Conservation (phyloP, 2,113 vertebrate species). For the Elephantulus edwardii region DNA sequence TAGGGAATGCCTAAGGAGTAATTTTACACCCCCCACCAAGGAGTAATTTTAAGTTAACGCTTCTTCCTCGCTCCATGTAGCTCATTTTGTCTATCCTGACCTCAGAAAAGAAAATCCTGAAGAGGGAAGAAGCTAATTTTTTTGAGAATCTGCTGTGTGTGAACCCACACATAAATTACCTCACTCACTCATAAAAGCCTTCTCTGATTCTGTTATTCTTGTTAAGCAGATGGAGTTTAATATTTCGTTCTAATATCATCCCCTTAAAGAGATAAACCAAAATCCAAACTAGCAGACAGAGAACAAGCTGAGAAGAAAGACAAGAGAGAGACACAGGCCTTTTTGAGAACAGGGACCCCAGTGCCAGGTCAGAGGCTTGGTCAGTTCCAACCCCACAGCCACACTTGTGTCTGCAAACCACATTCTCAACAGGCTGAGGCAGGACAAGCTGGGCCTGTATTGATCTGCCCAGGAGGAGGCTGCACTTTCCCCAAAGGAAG, state of each 20-base stretch:
- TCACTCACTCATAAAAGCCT: neutral
- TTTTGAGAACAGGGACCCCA: fast-evolving
- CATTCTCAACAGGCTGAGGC: neutral
- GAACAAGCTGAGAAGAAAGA: neutral
- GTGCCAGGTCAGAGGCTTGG: fast-evolving
- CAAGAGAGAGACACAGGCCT: neutral
- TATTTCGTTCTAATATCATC: neutral
- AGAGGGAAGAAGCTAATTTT: neutral
- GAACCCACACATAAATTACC: neutral
- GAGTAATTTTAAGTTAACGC: neutral
- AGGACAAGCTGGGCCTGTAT: neutral
- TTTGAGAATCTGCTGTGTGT: neutral
- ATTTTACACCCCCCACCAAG: neutral
- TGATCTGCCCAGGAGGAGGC: neutral
- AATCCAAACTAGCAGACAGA: neutral
- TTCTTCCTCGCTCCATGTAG: neutral
- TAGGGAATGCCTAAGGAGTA: neutral
- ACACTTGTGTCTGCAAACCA: neutral
- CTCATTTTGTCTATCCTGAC: neutral
- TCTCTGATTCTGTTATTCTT: neutral
- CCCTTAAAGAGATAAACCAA: neutral
- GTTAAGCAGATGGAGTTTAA: neutral
- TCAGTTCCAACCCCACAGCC: neutral
- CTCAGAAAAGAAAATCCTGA: neutral
- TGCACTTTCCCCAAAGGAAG: neutral